These are phyloP conservation scores for Progne subis DNA, from an alignment of 2,113 vertebrate genomes.

Conservation along the genomic window DNA sequence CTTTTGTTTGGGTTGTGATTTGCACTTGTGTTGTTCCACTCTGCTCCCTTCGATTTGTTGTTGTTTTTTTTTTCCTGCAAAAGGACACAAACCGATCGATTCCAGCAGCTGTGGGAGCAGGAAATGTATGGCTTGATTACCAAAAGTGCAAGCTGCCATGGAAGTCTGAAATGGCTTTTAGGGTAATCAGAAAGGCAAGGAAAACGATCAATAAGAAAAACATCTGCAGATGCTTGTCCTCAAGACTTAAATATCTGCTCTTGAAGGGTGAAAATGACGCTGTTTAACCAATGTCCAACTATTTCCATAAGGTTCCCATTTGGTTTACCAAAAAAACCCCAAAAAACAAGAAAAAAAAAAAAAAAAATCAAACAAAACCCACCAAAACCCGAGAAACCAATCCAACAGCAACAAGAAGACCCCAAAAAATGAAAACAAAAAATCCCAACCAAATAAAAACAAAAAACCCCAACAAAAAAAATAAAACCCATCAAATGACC, in stretches of 20 bases:
- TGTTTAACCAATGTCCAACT: rapidly evolving
- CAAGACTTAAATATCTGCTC: neutral
- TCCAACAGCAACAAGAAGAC: neutral
- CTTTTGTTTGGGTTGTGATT: neutral
- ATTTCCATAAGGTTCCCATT: neutral
- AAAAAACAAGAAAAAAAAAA: neutral
- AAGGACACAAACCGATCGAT: neutral
- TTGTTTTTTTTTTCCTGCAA: neutral
- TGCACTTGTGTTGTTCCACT: neutral
- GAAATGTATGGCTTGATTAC: neutral
- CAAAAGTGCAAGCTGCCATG: neutral
- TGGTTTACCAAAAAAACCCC: neutral
- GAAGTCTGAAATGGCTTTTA: neutral
- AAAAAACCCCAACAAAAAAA: too few species aligned
- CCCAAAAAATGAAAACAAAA: too few species aligned
- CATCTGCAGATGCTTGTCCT: neutral
- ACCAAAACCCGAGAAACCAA: neutral
- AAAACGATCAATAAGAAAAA: neutral
- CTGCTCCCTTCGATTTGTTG: neutral
- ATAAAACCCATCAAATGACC: rapidly evolving
- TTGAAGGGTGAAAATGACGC: neutral
- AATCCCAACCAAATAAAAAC: neutral
- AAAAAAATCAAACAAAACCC: rapidly evolving
- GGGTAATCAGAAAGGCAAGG: neutral
- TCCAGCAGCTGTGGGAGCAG: neutral